Conservation (phyloP, 2,797 vertebrate genomes). For the Novumbra hubbsi region DNA sequence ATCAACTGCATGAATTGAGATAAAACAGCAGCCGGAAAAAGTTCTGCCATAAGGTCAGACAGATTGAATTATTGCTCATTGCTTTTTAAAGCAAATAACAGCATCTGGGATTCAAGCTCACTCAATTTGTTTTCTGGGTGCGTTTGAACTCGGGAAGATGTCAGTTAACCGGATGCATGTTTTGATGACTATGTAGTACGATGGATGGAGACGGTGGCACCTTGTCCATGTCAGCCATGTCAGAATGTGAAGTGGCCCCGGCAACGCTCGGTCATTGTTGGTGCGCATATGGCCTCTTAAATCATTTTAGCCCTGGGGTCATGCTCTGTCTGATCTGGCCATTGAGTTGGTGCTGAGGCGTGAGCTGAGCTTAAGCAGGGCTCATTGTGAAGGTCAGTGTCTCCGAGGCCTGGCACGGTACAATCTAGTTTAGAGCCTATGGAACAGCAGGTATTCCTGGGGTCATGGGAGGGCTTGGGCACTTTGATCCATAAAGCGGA, state of each 20-base stretch:
- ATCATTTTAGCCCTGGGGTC: not conserved
- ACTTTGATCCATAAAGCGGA: not conserved
- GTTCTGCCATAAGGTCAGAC: not conserved
- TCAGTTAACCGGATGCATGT: not conserved
- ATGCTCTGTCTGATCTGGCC: not conserved
- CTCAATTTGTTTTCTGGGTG: not conserved
- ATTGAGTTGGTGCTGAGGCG: constrained; percentile 2
- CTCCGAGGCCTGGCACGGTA: not conserved
- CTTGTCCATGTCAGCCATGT: not conserved
- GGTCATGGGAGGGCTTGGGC: not conserved
- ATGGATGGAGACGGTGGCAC: not conserved
- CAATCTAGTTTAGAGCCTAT: not conserved
- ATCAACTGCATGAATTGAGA: not conserved
- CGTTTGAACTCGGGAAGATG: not conserved
- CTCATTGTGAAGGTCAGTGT: not conserved
- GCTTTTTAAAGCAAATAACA: not conserved
- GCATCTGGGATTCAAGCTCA: not conserved
- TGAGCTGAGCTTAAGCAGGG: not conserved
- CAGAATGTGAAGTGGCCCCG: not conserved
- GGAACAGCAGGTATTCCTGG: not conserved
- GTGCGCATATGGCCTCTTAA: not conserved
- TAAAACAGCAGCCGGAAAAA: not conserved
- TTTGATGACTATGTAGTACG: not conserved
- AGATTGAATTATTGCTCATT: not conserved
- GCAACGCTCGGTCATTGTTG: not conserved